These are phyloP conservation scores for Pinctada fucata DNA, from an alignment of 2,888 invertebrate genomes.

Conservation along the genomic window DNA sequence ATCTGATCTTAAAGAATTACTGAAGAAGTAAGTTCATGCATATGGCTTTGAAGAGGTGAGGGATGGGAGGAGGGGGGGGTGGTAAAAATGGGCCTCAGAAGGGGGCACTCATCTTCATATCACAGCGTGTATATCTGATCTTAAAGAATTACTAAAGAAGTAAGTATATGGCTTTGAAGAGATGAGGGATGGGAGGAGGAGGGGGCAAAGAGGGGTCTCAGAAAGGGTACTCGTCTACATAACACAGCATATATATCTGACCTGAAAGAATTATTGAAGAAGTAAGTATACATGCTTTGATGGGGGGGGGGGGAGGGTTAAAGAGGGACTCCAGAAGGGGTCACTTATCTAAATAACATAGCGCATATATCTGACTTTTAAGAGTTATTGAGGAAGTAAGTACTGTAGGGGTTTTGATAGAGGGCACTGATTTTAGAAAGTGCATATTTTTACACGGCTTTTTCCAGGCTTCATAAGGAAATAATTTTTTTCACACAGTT, in stretches of 20 bases:
- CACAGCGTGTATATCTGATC: slow-evolving; percentile 85
- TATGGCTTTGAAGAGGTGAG: background rate
- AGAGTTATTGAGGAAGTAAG: slow-evolving; percentile 86
- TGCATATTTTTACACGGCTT: too few species aligned
- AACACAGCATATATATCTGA: slow-evolving; percentile 85
- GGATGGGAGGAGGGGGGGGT: background rate
- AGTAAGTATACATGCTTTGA: slow-evolving; percentile 82
- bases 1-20: slow-evolving; percentile 85
- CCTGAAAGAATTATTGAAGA: slow-evolving; percentile 83
- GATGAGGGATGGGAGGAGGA: background rate
- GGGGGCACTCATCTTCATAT: slow-evolving; percentile 82
- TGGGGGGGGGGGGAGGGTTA: slow-evolving; percentile 77
- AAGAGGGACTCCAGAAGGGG: slow-evolving; percentile 87
- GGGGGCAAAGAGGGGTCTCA: slow-evolving; percentile 85
- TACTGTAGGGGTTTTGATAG: background rate
- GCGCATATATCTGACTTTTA: slow-evolving; percentile 87
- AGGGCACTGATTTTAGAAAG: too few species aligned
- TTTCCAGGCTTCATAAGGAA: too few species aligned
- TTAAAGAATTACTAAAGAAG: slow-evolving; percentile 86
- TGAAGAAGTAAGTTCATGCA: slow-evolving; percentile 83
- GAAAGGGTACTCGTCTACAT: slow-evolving; percentile 83
- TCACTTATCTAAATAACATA: slow-evolving; percentile 81
- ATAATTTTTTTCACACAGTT: too few species aligned
- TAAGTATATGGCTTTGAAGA: slow-evolving; percentile 77
- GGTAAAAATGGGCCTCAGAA: slow-evolving; percentile 88